Conservation (phyloP, 1,140 invertebrate genomes). For the Phymastichus coffea region DNA sequence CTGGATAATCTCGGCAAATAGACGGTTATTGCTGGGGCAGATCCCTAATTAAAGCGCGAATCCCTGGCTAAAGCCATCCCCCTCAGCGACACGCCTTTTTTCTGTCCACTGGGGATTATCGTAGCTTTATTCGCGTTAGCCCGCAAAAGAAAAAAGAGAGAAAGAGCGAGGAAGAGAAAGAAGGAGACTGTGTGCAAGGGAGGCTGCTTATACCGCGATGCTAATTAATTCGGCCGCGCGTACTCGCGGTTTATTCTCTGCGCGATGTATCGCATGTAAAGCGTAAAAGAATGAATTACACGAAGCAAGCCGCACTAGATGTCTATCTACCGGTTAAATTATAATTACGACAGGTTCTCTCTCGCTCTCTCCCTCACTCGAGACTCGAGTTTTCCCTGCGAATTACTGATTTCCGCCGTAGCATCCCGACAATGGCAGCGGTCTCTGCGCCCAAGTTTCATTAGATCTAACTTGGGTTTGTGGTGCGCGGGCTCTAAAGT, state of each 20-base stretch:
- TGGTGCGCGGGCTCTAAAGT: not conserved
- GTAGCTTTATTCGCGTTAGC: not conserved
- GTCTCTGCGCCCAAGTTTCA: not conserved
- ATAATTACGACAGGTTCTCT: too few relatives aligned
- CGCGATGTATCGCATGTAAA: not conserved
- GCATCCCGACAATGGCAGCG: not conserved
- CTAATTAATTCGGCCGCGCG: not conserved
- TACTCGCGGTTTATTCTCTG: too few relatives aligned
- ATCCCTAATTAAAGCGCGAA: slow-evolving; percentile 5
- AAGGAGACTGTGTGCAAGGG: not conserved
- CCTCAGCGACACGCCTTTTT: not conserved
- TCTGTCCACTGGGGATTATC: not conserved
- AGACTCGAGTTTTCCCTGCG: not conserved
- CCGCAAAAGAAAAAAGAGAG: not conserved
- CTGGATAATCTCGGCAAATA: not conserved
- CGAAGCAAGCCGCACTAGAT: not conserved
- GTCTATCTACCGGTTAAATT: not conserved
- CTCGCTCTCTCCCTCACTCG: too few relatives aligned
- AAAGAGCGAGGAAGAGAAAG: not conserved
- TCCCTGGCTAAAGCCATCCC: too few relatives aligned
- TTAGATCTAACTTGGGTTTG: not conserved
- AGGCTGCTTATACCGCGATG: not conserved
- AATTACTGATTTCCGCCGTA: not conserved
- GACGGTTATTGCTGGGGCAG: not conserved
- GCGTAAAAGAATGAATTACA: not conserved